Evolutionary conservation across 2,113 vertebrate species (phyloP).

Genomic region (Daphoenositta chrysoptera): DNA sequence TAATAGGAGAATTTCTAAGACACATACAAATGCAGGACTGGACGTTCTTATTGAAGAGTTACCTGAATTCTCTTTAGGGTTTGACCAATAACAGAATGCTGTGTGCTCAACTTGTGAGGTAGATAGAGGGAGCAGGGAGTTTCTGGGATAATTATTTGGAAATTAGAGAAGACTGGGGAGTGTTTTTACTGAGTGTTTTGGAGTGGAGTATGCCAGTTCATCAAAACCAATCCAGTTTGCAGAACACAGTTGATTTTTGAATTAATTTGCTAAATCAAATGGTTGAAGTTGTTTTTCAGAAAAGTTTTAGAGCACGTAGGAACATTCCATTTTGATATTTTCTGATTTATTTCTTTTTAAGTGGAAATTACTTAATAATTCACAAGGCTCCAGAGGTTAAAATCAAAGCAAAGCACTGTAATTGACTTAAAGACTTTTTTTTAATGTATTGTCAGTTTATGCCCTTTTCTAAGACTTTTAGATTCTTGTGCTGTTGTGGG

Average conservation of each 20-base stretch:
- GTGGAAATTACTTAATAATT: constrained; percentile 10
- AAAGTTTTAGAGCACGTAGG: background rate
- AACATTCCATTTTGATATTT: background rate
- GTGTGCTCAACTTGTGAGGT: background rate
- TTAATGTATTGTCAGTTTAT: background rate
- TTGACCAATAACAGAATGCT: background rate
- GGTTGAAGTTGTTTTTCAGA: background rate
- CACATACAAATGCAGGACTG: background rate
- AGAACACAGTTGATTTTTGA: background rate
- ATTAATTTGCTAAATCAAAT: background rate
- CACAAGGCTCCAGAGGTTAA: background rate
- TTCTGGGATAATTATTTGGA: background rate
- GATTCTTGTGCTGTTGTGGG: background rate
- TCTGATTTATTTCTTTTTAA: background rate
- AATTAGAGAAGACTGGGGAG: background rate
- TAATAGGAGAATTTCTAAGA: background rate
- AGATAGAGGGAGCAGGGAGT: background rate
- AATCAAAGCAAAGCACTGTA: background rate
- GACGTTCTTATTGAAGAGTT: background rate
- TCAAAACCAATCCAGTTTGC: background rate
- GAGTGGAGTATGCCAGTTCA: background rate
- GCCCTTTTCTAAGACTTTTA: background rate
- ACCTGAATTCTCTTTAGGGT: background rate
- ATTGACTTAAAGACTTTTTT: background rate
- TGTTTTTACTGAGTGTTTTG: background rate